Percentiles rank a stretch among this genome's conserved stretches.
phyloP scores from a whole-genome alignment of 1,140 invertebrate species.

The Lineus longissimus region DNA sequence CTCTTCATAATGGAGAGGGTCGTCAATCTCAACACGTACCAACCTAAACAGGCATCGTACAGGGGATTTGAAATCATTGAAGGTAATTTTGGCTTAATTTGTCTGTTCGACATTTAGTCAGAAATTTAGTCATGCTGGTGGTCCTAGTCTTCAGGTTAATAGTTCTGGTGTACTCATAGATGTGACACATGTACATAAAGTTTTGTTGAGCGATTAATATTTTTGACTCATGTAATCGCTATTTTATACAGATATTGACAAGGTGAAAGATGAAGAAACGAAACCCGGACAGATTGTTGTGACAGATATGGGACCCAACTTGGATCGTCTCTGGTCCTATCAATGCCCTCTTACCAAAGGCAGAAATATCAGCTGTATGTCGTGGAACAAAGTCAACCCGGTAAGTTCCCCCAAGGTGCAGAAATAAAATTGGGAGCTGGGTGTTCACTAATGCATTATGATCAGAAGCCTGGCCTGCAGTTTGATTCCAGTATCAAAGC shows the following conservation, averaged over 20 bases:
- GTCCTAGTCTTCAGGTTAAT: too few species aligned
- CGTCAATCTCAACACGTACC: constrained; percentile 51
- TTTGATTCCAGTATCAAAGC: too few species aligned
- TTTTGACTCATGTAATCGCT: not conserved
- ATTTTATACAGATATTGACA: constrained; percentile 11
- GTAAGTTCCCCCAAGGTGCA: constrained; percentile 35
- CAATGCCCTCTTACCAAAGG: constrained; percentile 44
- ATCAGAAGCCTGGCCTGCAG: too few species aligned
- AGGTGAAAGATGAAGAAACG: not conserved
- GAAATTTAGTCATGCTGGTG: not conserved
- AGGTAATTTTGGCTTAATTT: too few species aligned
- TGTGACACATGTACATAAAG: too few species aligned
- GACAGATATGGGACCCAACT: constrained; percentile 35
- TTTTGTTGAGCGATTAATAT: too few species aligned
- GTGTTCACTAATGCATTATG: too few species aligned
- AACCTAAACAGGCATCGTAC: constrained; percentile 48
- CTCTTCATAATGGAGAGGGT: constrained; percentile 51
- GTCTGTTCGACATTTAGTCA: constrained; percentile 5
- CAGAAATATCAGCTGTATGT: constrained; percentile 48
- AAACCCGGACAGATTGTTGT: not conserved
- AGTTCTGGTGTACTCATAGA: too few species aligned
- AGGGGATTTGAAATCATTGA: constrained; percentile 34
- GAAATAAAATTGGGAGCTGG: too few species aligned
- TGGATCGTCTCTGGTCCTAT: constrained; percentile 51
- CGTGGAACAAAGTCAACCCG: constrained; percentile 50